Base-by-base conservation (phyloP, 2,888 invertebrate species). In the Leuctra nigra region DNA sequence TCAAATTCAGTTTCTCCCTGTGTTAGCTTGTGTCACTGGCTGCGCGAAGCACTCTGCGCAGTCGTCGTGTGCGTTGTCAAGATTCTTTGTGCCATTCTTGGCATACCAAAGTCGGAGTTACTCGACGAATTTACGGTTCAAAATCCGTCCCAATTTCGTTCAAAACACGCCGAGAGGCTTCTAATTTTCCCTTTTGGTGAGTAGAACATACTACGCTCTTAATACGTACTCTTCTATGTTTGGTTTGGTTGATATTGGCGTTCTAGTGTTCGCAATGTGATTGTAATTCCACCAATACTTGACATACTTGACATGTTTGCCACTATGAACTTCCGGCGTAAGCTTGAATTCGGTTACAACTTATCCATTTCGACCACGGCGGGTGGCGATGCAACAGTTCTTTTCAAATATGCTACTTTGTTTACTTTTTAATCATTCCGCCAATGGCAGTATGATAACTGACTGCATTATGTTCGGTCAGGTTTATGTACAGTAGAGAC, bases 61-160 rank as follows among this genome's bases (percentile, higher is more conserved):
- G 79, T 82, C 80, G 82, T 78, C 81, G 82, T 82, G 80, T 86
- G 88, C 90, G 90, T 91, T 89, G 89, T 90, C 87, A 83, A 84
- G 89, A 91, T 91, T 91, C 91, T 90, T 91, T 91, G 88, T 90
- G 89, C 87, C 91, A 91, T 91, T 91, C 91, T 87, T 87, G 82
- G 86, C 90, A 91, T 91, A 88, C 91, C 90, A 88, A 75, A 75
- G 76, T 75, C 75, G 73, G 75, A 73, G 75, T 72, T 64, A 81
- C 81, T 62, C 62, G 61, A 71, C 71, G 71, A 73, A 73, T 74
- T 75, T 73, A 81, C 81, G 79, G 77, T 75, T 70, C 75, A 78
- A 80, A 81, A 80, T 79, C 76, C 77, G 75, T 78, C 77, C 81
- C 81, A 81, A 82, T 81, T 81, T 79, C 77, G 76, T 71, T 68